Evolutionary conservation across 2,888 invertebrate species (phyloP), one percentile per base, ranked within the genome.

Genomic region (Xestia rhomboidea): DNA sequence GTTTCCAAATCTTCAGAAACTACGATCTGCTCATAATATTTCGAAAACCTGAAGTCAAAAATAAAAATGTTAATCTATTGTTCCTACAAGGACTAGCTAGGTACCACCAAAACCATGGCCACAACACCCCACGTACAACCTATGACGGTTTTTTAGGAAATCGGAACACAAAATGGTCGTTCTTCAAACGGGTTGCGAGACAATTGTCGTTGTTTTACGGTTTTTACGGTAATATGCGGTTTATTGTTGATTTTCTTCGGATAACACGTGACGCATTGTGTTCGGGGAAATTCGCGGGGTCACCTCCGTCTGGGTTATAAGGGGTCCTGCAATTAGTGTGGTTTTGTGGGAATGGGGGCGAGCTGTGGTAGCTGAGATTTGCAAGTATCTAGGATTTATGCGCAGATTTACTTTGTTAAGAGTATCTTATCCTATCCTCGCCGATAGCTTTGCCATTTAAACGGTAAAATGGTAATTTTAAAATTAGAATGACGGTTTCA

Each of bases 131-230:
- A 83, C 87, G 80, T 86, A 82, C 79, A 63, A 85, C 62, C 82
- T 83, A 83, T 83, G 84, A 72, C 80, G 70, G 66, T 81, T 81
- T 88, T 87, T 88, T 86, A 81, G 78, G 88, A 88, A 88, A 88
- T 87, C 82, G 77, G 88, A 81, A 87, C 86, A 84, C 86, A 86
- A 79, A 87, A 79, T 78, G 73, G 75, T 75, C 76, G 79, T 83
- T 81, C 78, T 13, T 54, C 41, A 82, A 87, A 89, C 89, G 73
- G 81, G 88, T 86, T 88, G 78, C 57, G 41, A 82, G 81, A 86
- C 88, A 87, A 88, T 87, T 84, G 88, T 84, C 79, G 79, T 83
- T 77, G 79, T 79, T 81, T 73, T 88, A 84, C 86, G 64, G 88
- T 88, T 80, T 80, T 81, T 88, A 84, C 86, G 38, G 88, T 88